phyloP scores from a whole-genome alignment of 2,113 vertebrate genomes.

The Neotragus pygmaeus region DNA sequence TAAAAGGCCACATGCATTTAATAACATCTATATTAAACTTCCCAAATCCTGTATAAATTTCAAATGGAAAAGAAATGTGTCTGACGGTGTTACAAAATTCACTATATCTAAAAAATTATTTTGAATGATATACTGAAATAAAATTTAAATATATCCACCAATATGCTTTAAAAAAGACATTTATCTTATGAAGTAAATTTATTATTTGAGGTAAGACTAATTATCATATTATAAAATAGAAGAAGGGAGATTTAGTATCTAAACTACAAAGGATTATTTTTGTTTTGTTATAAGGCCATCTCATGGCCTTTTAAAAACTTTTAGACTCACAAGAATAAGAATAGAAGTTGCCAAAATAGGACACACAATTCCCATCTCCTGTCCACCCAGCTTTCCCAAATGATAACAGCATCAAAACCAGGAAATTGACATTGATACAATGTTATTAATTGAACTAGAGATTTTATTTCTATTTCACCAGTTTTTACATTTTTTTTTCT shows the following conservation, averaged over 20 bases:
- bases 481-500: not conserved
- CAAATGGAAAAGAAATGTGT: not conserved
- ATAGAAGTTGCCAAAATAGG: not conserved
- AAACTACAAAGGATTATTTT: not conserved
- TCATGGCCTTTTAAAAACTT: not conserved
- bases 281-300: not conserved
- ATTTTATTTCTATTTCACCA: not conserved
- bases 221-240: not conserved
- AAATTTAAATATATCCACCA: not conserved
- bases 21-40: not conserved
- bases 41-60: not conserved
- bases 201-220: not conserved
- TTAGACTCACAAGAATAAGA: not conserved
- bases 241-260: not conserved
- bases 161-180: not conserved
- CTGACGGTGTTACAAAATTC: not conserved
- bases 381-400: not conserved
- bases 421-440: not conserved
- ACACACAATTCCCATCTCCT: not conserved
- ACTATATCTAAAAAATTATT: conserved; percentile 8
- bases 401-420: not conserved
- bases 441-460: not conserved
- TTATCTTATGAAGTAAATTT: not conserved
- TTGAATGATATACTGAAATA: not conserved
- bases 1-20: not conserved